Base-by-base conservation (phyloP, 2,113 vertebrate species). In the Amia ocellicauda region DNA sequence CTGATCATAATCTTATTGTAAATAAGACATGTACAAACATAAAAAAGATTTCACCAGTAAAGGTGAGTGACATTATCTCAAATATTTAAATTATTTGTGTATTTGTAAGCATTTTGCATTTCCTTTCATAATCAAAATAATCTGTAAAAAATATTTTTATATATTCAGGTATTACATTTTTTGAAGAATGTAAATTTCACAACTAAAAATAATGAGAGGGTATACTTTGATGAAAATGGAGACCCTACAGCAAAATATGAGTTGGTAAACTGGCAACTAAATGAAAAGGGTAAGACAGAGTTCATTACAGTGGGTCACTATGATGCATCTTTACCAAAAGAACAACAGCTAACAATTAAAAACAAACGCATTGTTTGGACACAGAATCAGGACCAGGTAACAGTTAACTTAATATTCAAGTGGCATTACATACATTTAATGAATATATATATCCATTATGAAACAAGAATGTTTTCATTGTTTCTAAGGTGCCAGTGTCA, bases 241-340 rank as follows among this genome's bases (percentile, higher is more conserved):
- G 86, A 88, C 29, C 83, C 85, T 29, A 66, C 78, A 53, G 80
- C 83, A 36, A 63, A 4, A 10, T 88, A 84, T 24, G 83, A 87
- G 40, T 63, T 84, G 49, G 74, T 86, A 17, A 88, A 85, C 71
- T 88, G 85, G 85, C 80, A 86, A 29, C 69, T 40, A 59, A 64
- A 4, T 52, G 7, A 61, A 14, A 59, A 40, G 26, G 80, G 81
- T 2, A 51, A 14, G 14, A 49, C 56, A 54, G 49, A 82, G 29
- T 53, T 83, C 53, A 70, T 83, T 24, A 77, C 72, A n/a, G 83
- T 83, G 0, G 84, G 84, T 0, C 24, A 56, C 2, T 85, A 85
- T 22, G 78, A 88, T 62, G 75, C 78, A 3, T 79, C 82, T 2
- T 65, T 76, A 29, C 74, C 74, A 0, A 45, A 55, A 45, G 78